A percentile compares a stretch with the other conserved stretches of the same genome.
phyloP scores from a whole-genome alignment of 2,888 invertebrate genomes.

The Morpho helenor region DNA sequence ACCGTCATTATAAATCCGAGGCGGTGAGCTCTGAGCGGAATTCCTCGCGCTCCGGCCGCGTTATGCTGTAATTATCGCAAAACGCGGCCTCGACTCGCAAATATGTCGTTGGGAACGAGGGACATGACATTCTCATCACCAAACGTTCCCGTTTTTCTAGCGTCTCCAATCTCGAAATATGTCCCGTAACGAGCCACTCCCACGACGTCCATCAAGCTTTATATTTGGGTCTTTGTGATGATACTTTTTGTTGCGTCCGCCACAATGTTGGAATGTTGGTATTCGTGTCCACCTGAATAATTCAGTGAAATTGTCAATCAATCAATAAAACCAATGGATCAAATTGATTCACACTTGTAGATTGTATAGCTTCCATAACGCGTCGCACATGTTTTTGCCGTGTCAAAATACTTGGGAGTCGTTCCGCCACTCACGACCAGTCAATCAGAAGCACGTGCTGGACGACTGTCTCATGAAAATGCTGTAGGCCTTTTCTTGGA shows the following conservation, averaged over 20 bases:
- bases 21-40: slow-evolving; percentile 73
- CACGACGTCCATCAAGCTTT: slow-evolving; percentile 56
- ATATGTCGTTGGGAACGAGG: slow-evolving; percentile 76
- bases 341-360: slow-evolving; percentile 76
- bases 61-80: slow-evolving; percentile 78
- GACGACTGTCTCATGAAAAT: slow-evolving; percentile 48
- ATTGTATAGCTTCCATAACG: slow-evolving; percentile 66
- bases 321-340: slow-evolving; percentile 75
- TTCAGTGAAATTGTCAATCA: slow-evolving; percentile 73
- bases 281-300: slow-evolving; percentile 74
- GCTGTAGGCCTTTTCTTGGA: slow-evolving; percentile 45
- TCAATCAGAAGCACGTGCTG: slow-evolving; percentile 67
- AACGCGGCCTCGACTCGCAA: slow-evolving; percentile 73
- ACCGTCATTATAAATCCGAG: slow-evolving; percentile 72
- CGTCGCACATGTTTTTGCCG: slow-evolving; percentile 58
- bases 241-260: slow-evolving; percentile 54
- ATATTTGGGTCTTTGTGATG: slow-evolving; percentile 52
- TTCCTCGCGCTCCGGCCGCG: slow-evolving; percentile 67
- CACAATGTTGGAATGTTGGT: slow-evolving; percentile 66
- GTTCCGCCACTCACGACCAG: slow-evolving; percentile 61
- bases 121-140: slow-evolving; percentile 80
- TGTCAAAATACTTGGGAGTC: slow-evolving; percentile 67
- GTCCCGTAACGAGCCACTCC: slow-evolving; percentile 56
- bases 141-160: slow-evolving; percentile 63
- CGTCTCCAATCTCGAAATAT: slow-evolving; percentile 51